Percentiles rank a stretch among this genome's conserved stretches.
Evolutionary conservation across 2,113 vertebrate genomes (phyloP).

Genomic region (Vanacampus margaritifer): DNA sequence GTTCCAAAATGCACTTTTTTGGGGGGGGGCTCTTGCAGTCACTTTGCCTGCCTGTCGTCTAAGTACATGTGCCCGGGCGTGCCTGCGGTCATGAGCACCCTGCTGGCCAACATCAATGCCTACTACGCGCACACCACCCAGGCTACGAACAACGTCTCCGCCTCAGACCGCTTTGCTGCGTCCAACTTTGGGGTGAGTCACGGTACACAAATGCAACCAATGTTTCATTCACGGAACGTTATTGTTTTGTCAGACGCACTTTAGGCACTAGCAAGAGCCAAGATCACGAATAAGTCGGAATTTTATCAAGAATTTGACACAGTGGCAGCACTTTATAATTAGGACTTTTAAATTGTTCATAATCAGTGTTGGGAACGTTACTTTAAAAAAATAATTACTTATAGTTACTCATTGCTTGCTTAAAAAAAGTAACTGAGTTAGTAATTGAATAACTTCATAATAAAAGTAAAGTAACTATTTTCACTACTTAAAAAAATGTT

Average conservation of each 20-base stretch:
- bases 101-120: slow-evolving; percentile 97
- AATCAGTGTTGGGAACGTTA: too few species aligned
- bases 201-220: neutral
- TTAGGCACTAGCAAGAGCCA: neutral
- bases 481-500: too few species aligned
- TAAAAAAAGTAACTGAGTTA: too few species aligned
- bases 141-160: slow-evolving; percentile 93
- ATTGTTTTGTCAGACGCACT: neutral
- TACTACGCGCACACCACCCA: slow-evolving; percentile 97
- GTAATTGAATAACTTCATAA: too few species aligned
- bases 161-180: slow-evolving; percentile 94
- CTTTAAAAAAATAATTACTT: too few species aligned
- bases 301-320: too few species aligned
- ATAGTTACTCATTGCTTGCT: too few species aligned
- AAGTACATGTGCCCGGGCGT: slow-evolving; percentile 99
- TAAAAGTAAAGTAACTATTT: too few species aligned
- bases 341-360: too few species aligned
- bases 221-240: neutral
- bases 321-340: too few species aligned
- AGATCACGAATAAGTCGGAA: neutral
- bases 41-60: slow-evolving; percentile 97
- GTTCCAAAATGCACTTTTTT: neutral
- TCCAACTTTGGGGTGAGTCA: slow-evolving; percentile 96
- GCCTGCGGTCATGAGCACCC: slow-evolving; percentile 95
- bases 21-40: slow-evolving; percentile 78